Conservation (phyloP, 1,140 invertebrate species). For the Aplysia californica region DNA sequence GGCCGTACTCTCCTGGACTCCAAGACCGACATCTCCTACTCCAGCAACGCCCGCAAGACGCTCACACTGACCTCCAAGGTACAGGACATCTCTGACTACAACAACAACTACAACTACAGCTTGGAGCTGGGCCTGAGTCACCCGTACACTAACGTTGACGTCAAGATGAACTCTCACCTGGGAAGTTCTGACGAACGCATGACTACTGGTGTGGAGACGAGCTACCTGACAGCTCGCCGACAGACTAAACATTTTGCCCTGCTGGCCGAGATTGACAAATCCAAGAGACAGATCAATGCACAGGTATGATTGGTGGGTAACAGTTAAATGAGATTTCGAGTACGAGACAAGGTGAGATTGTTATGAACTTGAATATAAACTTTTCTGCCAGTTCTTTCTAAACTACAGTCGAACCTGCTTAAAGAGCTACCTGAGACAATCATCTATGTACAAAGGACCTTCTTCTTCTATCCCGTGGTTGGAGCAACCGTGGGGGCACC, state of each 20-base stretch:
- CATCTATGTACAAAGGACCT: too few species aligned
- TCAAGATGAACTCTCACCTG: constrained; percentile 15
- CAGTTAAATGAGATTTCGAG: too few species aligned
- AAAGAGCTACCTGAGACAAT: too few species aligned
- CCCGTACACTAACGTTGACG: constrained; percentile 19
- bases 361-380: too few species aligned
- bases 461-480: too few species aligned
- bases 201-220: background rate
- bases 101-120: constrained; percentile 21
- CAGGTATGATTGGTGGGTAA: background rate
- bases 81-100: constrained; percentile 35
- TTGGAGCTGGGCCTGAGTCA: constrained; percentile 10
- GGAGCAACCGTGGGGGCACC: too few species aligned
- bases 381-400: too few species aligned
- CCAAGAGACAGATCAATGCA: constrained; percentile 15
- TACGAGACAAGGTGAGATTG: too few species aligned
- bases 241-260: constrained; percentile 23
- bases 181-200: background rate
- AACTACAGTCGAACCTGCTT: too few species aligned
- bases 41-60: constrained; percentile 49
- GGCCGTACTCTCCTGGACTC: constrained; percentile 44
- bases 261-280: constrained; percentile 18
- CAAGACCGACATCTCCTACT: constrained; percentile 56
- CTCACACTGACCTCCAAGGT: constrained; percentile 57
- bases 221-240: background rate